These are phyloP conservation scores for Rhogogaster chlorosoma DNA, from an alignment of 2,888 invertebrate species.

Conservation along the genomic window DNA sequence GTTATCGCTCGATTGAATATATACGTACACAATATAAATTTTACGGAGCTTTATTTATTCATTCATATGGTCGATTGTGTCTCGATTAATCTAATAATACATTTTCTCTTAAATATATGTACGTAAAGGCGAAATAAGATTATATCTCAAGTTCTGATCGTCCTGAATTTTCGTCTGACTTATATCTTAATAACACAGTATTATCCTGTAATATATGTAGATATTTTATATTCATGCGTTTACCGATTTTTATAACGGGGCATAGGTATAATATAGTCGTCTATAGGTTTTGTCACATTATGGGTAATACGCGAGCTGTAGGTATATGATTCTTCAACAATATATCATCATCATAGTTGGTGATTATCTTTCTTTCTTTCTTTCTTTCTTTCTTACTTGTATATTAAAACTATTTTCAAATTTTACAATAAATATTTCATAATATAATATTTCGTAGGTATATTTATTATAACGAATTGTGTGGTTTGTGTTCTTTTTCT, in stretches of 20 bases:
- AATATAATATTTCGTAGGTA: neutral
- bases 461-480: neutral
- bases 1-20: neutral
- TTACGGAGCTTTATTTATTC: constrained; percentile 24
- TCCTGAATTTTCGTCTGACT: constrained; percentile 41
- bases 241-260: neutral
- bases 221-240: constrained; percentile 8
- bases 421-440: constrained; percentile 14
- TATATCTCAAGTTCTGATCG: constrained; percentile 42
- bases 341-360: neutral
- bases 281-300: neutral
- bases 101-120: constrained; percentile 34
- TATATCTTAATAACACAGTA: constrained; percentile 47
- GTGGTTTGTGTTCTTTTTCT: neutral
- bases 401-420: neutral
- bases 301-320: neutral
- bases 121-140: constrained; percentile 47
- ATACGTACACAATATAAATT: neutral
- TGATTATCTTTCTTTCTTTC: neutral
- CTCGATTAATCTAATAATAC: constrained; percentile 46
- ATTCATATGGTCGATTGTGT: constrained; percentile 37
- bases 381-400: neutral
- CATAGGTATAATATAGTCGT: neutral
- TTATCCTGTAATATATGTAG: constrained; percentile 38
- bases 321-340: neutral